Evolutionary conservation across 2,797 vertebrate species (phyloP).

Genomic region (Siniperca obscura): DNA sequence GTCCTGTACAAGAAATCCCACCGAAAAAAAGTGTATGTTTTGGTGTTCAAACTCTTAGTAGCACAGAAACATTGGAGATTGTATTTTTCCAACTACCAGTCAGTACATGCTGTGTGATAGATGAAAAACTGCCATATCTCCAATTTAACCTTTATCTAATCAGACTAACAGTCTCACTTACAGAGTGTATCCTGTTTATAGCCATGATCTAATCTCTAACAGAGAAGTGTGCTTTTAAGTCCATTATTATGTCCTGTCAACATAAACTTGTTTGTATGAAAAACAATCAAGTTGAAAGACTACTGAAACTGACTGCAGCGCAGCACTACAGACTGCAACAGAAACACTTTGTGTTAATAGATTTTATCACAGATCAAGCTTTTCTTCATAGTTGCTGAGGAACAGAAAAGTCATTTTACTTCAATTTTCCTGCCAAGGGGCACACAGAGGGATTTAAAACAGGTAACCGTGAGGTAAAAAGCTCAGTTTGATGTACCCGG

Average conservation of each 20-base stretch:
- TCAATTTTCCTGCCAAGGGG: background rate
- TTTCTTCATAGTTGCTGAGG: slow-evolving; percentile 3
- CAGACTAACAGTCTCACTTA: slow-evolving; percentile 34
- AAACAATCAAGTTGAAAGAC: slow-evolving; percentile 50
- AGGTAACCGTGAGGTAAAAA: background rate
- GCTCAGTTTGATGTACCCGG: background rate
- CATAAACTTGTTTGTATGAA: slow-evolving; percentile 40
- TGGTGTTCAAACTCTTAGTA: background rate
- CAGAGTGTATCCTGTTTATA: slow-evolving; percentile 41
- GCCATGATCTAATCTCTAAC: slow-evolving; percentile 41
- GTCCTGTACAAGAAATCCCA: slow-evolving; percentile 82
- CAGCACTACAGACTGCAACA: background rate
- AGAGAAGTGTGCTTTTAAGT: slow-evolving; percentile 42
- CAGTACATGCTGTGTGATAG: background rate
- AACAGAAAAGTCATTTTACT: background rate
- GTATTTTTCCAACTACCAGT: background rate
- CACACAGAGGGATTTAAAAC: background rate
- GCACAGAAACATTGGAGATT: background rate
- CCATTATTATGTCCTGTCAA: slow-evolving; percentile 56
- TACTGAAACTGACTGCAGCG: slow-evolving; percentile 26
- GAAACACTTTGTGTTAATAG: slow-evolving; percentile 33
- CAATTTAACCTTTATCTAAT: slow-evolving; percentile 42
- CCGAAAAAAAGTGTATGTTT: background rate
- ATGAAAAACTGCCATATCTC: slow-evolving; percentile 15
- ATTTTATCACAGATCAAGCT: slow-evolving; percentile 28